These are phyloP conservation scores for Hippocampus comes DNA, from an alignment of 2,113 vertebrate genomes.

Conservation along the genomic window DNA sequence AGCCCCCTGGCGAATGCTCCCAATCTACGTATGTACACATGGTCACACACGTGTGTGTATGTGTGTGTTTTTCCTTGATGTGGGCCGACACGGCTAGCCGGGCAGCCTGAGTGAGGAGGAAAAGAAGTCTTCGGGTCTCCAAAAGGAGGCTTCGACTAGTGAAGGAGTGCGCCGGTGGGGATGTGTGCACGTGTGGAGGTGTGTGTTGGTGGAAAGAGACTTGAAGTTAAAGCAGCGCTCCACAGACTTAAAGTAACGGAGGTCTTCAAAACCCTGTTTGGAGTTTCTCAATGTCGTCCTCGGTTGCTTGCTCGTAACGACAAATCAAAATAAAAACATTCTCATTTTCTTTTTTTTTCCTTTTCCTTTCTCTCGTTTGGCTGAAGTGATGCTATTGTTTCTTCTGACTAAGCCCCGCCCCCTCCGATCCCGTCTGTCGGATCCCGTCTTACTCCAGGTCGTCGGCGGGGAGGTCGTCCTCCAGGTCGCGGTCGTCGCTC, in stretches of 20 bases:
- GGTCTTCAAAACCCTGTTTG: constrained; percentile 76
- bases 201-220: constrained; percentile 49
- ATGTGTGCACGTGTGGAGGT: constrained; percentile 17
- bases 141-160: constrained; percentile 40
- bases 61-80: constrained; percentile 28
- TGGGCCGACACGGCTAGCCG: constrained; percentile 26
- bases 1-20: constrained; percentile 48
- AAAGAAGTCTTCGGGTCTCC: constrained; percentile 37
- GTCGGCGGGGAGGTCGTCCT: constrained; percentile 91
- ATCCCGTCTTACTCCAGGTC: constrained; percentile 85
- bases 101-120: constrained; percentile 35
- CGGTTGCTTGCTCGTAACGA: constrained; percentile 63
- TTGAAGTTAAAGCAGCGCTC: constrained; percentile 59
- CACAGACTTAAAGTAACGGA: constrained; percentile 66
- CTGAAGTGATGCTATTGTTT: constrained; percentile 49
- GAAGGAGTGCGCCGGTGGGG: constrained; percentile 25
- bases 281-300: constrained; percentile 68
- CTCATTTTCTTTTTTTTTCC: constrained; percentile 41
- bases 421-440: constrained; percentile 31
- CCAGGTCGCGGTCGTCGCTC: constrained; percentile 87
- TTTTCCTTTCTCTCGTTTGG: constrained; percentile 39
- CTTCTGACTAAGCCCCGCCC: constrained; percentile 23
- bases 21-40: constrained; percentile 64
- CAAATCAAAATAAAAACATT: constrained; percentile 33
- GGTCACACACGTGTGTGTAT: constrained; percentile 32